Base-by-base conservation (phyloP, 2,113 vertebrate species). In the Uropsilus gracilis region DNA sequence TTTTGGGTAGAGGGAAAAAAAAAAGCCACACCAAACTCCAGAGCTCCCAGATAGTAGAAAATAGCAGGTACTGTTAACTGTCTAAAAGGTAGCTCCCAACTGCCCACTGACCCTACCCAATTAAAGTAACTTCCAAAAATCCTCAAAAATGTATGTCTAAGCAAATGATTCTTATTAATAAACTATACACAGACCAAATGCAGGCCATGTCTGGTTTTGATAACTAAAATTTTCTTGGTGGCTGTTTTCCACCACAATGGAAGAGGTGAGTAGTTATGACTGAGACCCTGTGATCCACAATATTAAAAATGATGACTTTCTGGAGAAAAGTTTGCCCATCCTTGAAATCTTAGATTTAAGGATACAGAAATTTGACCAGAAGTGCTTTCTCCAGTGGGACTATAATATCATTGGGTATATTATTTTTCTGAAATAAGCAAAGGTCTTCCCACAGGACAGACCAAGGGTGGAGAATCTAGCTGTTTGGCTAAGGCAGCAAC, bases 101-200 rank as follows among this genome's bases (percentile, higher is more conserved):
- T 57, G 37, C 50, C 55, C 3, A 1, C 26, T 12, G 50, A 39
- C 28, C 59, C 42, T 76, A 34, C 14, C 78, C 39, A 71, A 71
- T 61, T 80, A 90, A 93, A 96, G 53, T 59, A 81, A 85, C 90
- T 91, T 94, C 46, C 18, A 78, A 89, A 95, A 97, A 64, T 46
- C 2, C 72, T 86, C 59, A 39, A 81, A 95, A 85, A 42, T 37
- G 53, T 48, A 71, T 89, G 50, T 77, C 44, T 86, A 6, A 32
- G 22, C 68, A 72, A 68, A 83, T 42, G 11, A 50, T 90, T 92
- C 44, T 64, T 83, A 46, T 78, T 63, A 90, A 80, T 85, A 80
- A 77, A 55, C 24, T 57, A 8, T 46, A 24, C 80, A 57, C 1
- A 8, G 39, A 68, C 73, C 66, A 50, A 24, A 61, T 72, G 34